These are phyloP conservation scores for Sturmia bella DNA, from an alignment of 2,888 invertebrate species.

Conservation along the genomic window DNA sequence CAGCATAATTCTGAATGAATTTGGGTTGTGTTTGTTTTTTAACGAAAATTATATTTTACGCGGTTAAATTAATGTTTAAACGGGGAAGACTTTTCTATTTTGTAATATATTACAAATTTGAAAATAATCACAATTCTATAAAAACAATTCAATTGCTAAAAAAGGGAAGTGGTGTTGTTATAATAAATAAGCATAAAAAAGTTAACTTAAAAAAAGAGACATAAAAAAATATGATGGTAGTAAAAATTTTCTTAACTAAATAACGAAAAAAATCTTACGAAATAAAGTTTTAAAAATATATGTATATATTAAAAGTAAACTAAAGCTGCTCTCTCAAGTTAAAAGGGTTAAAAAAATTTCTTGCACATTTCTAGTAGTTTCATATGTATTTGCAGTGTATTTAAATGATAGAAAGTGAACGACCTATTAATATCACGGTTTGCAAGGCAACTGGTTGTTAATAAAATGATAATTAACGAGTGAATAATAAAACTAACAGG, in stretches of 20 bases:
- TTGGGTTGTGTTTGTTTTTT: conserved; percentile 15
- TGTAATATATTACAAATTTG: conserved; percentile 30
- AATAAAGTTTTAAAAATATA: conserved; percentile 43
- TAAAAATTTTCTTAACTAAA: conserved; percentile 65
- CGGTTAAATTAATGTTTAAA: conserved; percentile 19
- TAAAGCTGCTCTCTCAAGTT: conserved; percentile 62
- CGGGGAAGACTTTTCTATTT: conserved; percentile 49
- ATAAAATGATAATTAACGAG: no score
- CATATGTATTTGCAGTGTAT: conserved; percentile 36
- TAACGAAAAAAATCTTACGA: conserved; percentile 64
- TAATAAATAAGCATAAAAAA: conserved; percentile 51
- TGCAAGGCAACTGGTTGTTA: no score
- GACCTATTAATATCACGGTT: no score
- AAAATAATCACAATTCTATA: conserved; percentile 63
- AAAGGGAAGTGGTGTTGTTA: conserved; percentile 38
- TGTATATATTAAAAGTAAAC: conserved; percentile 52
- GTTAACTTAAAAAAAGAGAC: conserved; percentile 20
- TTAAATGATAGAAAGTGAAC: background rate
- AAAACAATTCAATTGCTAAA: conserved; percentile 43
- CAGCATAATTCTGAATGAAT: conserved; percentile 40
- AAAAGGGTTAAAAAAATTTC: conserved; percentile 10
- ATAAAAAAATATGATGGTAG: conserved; percentile 57
- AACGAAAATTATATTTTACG: conserved; percentile 1
- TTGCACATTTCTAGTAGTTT: conserved; percentile 34
- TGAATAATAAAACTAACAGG: no score